These are phyloP conservation scores for Drosophila sp. DNA, from an alignment of 1,140 invertebrate species.

Conservation along the genomic window DNA sequence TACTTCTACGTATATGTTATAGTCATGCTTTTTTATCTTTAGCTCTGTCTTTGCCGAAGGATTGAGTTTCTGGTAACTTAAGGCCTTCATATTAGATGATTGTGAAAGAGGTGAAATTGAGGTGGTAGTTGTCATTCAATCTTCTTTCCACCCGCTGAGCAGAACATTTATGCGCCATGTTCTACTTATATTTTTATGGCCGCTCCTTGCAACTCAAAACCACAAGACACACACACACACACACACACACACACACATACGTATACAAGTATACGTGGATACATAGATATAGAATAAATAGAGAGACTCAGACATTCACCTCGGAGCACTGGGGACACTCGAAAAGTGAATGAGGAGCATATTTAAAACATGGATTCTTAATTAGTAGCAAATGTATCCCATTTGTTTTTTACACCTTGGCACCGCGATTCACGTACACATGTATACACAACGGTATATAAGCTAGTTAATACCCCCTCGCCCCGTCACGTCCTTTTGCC, in stretches of 20 bases:
- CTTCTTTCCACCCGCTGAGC: slow-evolving; percentile 26
- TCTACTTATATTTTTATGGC: slow-evolving; percentile 83
- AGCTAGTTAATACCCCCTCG: slow-evolving; percentile 66
- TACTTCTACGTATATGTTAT: neutral
- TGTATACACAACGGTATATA: slow-evolving; percentile 41
- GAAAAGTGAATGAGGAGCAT: slow-evolving; percentile 58
- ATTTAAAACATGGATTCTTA: slow-evolving; percentile 84
- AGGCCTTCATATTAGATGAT: slow-evolving; percentile 26
- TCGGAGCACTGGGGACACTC: slow-evolving; percentile 27
- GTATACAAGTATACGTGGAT: neutral
- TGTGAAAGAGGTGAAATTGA: slow-evolving; percentile 27
- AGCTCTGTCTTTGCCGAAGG: slow-evolving; percentile 1
- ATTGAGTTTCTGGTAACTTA: slow-evolving; percentile 41
- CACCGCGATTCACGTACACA: slow-evolving; percentile 55
- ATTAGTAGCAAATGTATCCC: slow-evolving; percentile 82
- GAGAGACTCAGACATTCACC: slow-evolving; percentile 26
- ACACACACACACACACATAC: slow-evolving; percentile 37
- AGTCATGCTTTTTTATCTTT: neutral
- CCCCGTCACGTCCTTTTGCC: neutral
- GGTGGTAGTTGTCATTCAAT: slow-evolving; percentile 49
- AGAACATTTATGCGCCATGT: slow-evolving; percentile 79
- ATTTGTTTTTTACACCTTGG: slow-evolving; percentile 61
- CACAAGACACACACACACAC: slow-evolving; percentile 45
- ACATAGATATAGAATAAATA: neutral
- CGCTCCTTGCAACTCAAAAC: slow-evolving; percentile 66